A percentile compares a stretch with the other conserved stretches of the same genome.
phyloP scores from a whole-genome alignment of 2,797 vertebrate species.

The Crocodylus rhombifer region DNA sequence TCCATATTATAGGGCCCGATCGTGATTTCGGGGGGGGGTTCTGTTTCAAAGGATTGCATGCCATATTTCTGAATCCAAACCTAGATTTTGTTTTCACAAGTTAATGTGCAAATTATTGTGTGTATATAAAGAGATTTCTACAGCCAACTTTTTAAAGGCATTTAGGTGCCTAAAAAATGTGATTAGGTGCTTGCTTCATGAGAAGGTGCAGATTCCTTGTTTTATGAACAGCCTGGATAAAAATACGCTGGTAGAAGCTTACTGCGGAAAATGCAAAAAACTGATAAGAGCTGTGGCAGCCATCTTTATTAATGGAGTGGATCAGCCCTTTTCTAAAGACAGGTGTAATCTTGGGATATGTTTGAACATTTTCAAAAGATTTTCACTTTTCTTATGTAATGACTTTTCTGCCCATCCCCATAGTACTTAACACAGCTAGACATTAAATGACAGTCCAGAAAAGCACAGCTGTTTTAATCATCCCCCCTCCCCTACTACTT shows the following conservation, averaged over 20 bases:
- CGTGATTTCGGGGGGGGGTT: background rate
- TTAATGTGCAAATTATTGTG: background rate
- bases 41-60: background rate
- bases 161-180: constrained; percentile 1
- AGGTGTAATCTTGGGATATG: background rate
- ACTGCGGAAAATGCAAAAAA: constrained; percentile 5
- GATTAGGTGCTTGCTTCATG: background rate
- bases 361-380: background rate
- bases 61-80: background rate
- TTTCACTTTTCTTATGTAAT: background rate
- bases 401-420: background rate
- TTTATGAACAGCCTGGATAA: constrained; percentile 29
- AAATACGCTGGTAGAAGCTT: constrained; percentile 28
- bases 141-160: background rate
- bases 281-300: background rate
- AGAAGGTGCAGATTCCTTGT: constrained; percentile 8
- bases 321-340: background rate
- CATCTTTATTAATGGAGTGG: constrained; percentile 7
- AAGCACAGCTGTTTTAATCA: background rate
- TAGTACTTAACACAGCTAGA: background rate
- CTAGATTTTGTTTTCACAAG: background rate
- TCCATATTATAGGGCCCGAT: background rate
- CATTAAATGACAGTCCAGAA: background rate
- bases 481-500: background rate
- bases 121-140: background rate